These are phyloP conservation scores for Drosophila insularis DNA, from an alignment of 1,140 invertebrate genomes.

Conservation along the genomic window DNA sequence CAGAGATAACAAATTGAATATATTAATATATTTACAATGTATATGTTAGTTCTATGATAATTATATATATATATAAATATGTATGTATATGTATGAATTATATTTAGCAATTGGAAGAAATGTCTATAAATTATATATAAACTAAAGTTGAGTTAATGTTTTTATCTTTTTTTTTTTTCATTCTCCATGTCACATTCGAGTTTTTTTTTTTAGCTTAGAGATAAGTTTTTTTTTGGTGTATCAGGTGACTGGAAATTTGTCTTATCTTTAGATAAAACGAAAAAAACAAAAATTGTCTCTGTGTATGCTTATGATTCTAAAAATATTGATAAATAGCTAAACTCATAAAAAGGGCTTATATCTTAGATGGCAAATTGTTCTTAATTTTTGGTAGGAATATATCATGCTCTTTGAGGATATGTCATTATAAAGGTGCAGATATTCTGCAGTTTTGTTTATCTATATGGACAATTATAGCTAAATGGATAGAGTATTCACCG, in stretches of 20 bases:
- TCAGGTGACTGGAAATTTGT: not conserved
- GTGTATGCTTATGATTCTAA: no score
- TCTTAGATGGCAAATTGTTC: no score
- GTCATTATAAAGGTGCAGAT: no score
- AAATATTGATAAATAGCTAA: no score
- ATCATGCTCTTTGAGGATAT: no score
- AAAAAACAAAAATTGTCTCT: not conserved
- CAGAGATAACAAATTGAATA: constrained; percentile 20
- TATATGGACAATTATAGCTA: no score
- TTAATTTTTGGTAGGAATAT: no score
- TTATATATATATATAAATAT: constrained; percentile 51
- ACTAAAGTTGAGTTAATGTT: constrained; percentile 44
- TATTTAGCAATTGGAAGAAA: constrained; percentile 72
- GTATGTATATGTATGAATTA: constrained; percentile 41
- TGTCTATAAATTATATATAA: constrained; percentile 66
- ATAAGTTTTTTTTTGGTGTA: constrained; percentile 13
- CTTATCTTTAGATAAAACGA: constrained; percentile 22
- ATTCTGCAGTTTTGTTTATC: no score
- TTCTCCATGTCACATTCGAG: not conserved
- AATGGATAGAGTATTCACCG: no score
- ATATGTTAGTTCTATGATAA: constrained; percentile 70
- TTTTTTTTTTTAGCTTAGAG: not conserved
- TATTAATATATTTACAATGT: constrained; percentile 60
- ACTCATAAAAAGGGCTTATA: no score
- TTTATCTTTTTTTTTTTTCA: not conserved